Evolutionary conservation across 1,140 invertebrate species (phyloP).

Genomic region (Cydia amplana): DNA sequence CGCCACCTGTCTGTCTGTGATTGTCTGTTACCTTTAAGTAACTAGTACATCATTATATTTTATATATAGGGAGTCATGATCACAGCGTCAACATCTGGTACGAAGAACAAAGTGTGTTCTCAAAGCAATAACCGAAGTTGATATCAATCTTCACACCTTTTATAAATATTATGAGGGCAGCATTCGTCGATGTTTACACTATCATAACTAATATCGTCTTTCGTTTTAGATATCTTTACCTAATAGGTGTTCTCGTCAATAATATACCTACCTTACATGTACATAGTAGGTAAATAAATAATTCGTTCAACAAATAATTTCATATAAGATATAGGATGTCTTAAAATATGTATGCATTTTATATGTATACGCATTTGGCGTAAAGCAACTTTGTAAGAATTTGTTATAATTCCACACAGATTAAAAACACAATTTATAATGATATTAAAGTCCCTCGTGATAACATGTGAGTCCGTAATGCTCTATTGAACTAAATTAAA

Average conservation of each 20-base stretch:
- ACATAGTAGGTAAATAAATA: no score
- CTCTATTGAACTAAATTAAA: conserved; percentile 22
- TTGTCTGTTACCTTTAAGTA: neutral
- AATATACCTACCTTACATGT: neutral
- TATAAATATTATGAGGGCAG: conserved; percentile 20
- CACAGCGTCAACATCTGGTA: conserved; percentile 8
- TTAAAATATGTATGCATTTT: no score
- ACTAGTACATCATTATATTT: no score
- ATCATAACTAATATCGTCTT: neutral
- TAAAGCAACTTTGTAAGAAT: neutral
- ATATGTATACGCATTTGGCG: neutral
- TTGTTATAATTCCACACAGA: conserved; percentile 3
- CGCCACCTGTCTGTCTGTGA: neutral
- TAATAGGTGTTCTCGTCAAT: neutral
- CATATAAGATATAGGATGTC: no score
- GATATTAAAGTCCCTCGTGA: conserved; percentile 8
- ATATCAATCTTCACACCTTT: conserved; percentile 6
- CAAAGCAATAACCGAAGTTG: conserved; percentile 9
- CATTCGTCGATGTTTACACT: neutral
- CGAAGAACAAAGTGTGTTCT: conserved; percentile 21
- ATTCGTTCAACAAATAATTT: neutral
- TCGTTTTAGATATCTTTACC: neutral
- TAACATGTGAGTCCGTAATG: conserved; percentile 11
- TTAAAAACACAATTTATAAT: neutral
- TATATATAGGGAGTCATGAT: neutral